Evolutionary conservation across 2,113 vertebrate species (phyloP).

Genomic region (Naja naja): DNA sequence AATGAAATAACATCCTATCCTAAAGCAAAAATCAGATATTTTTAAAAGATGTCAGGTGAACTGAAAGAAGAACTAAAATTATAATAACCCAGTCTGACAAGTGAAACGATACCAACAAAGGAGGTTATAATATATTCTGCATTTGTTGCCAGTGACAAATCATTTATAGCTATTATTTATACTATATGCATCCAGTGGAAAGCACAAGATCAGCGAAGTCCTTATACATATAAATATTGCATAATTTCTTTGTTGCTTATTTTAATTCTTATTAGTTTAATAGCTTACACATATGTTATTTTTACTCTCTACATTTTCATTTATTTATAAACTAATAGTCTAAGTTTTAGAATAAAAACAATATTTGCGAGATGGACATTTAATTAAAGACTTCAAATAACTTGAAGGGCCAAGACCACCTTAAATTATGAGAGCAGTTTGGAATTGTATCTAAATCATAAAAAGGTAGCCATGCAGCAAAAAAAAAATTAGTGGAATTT

Average conservation of each 20-base stretch:
- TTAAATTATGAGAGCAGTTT: not conserved
- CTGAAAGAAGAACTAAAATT: not conserved
- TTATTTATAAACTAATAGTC: not conserved
- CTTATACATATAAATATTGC: not conserved
- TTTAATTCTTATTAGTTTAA: not conserved
- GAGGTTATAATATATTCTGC: not conserved
- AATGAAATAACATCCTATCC: not conserved
- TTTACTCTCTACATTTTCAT: not conserved
- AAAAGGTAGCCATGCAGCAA: not conserved
- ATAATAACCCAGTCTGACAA: not conserved
- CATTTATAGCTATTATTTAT: conserved; percentile 1
- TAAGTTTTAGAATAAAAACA: not conserved
- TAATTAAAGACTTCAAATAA: not conserved
- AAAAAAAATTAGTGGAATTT: not conserved
- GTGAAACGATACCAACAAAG: not conserved
- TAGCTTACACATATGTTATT: not conserved
- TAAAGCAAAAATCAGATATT: not conserved
- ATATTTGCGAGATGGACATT: not conserved
- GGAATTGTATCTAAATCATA: not conserved
- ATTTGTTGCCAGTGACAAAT: not conserved
- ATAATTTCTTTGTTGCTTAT: not conserved
- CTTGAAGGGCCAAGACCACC: not conserved
- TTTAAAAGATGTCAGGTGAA: not conserved
- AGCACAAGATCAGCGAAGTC: not conserved
- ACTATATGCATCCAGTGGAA: not conserved